Percentiles rank a stretch among this genome's conserved stretches.
Conservation (phyloP, 2,888 invertebrate species). For the Pheosia tremula region DNA sequence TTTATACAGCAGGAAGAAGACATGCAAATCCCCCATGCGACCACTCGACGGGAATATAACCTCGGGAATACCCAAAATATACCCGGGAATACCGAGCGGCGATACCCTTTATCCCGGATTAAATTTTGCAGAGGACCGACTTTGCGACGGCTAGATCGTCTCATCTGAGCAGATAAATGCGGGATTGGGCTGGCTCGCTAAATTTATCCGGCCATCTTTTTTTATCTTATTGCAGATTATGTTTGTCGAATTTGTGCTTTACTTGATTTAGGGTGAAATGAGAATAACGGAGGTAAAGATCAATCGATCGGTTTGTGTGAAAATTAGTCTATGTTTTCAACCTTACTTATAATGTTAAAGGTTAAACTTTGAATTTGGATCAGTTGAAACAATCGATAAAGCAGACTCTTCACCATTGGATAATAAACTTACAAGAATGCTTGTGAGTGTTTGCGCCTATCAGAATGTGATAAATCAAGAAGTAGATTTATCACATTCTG, state of each 20-base stretch:
- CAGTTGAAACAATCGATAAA: too few species aligned
- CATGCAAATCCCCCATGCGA: constrained; percentile 54
- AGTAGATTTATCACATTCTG: too few species aligned
- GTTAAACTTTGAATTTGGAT: too few species aligned
- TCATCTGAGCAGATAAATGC: constrained; percentile 61
- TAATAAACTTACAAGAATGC: too few species aligned
- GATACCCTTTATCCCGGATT: constrained; percentile 72
- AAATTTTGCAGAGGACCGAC: constrained; percentile 71
- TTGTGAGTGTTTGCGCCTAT: too few species aligned
- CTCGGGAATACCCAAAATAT: constrained; percentile 43
- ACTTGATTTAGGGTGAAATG: constrained; percentile 22
- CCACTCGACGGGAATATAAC: constrained; percentile 56
- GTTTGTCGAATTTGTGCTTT: constrained; percentile 32
- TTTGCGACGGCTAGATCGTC: constrained; percentile 53
- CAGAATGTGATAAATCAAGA: too few species aligned
- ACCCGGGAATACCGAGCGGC: constrained; percentile 47
- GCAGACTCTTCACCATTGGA: too few species aligned
- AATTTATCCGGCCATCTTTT: constrained; percentile 39
- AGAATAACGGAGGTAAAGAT: too few species aligned
- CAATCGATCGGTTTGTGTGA: too few species aligned
- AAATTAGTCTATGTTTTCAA: too few species aligned
- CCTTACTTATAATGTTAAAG: too few species aligned
- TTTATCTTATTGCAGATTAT: constrained; percentile 41
- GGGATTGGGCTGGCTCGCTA: constrained; percentile 36
- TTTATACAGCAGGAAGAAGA: constrained; percentile 34